Evolutionary conservation across 1,140 invertebrate genomes (phyloP).

Genomic region (Rhynchophorus ferrugineus): DNA sequence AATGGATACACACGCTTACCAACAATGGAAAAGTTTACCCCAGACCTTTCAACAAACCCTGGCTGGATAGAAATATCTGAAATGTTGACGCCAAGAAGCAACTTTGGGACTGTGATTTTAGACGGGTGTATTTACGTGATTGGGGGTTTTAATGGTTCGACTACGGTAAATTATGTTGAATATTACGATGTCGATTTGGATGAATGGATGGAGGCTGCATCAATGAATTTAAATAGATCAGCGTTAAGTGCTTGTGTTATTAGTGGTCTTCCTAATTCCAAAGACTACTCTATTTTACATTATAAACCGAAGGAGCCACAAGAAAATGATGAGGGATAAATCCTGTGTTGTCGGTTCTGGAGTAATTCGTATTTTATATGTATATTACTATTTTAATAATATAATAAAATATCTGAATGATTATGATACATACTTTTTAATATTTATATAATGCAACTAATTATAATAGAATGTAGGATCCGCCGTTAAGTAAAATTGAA

Average conservation of each 20-base stretch:
- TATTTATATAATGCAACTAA: no score
- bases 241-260: constrained; percentile 58
- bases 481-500: no score
- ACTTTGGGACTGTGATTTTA: constrained; percentile 62
- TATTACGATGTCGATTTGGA: constrained; percentile 60
- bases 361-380: no score
- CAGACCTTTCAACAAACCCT: constrained; percentile 20
- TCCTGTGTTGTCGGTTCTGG: no score
- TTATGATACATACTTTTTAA: no score
- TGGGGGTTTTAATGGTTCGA: constrained; percentile 64
- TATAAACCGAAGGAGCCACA: constrained; percentile 9
- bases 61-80: constrained; percentile 52
- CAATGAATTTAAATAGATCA: constrained; percentile 63
- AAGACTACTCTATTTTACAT: constrained; percentile 41
- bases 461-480: no score
- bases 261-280: constrained; percentile 49
- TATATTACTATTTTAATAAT: no score
- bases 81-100: constrained; percentile 69
- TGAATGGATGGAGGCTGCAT: constrained; percentile 60
- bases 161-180: constrained; percentile 61
- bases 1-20: constrained; percentile 55
- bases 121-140: constrained; percentile 64
- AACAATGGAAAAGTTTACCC: constrained; percentile 40
- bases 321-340: constrained; percentile 5
- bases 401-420: no score